phyloP scores from a whole-genome alignment of 2,113 vertebrate genomes.

The Xenopus borealis region DNA sequence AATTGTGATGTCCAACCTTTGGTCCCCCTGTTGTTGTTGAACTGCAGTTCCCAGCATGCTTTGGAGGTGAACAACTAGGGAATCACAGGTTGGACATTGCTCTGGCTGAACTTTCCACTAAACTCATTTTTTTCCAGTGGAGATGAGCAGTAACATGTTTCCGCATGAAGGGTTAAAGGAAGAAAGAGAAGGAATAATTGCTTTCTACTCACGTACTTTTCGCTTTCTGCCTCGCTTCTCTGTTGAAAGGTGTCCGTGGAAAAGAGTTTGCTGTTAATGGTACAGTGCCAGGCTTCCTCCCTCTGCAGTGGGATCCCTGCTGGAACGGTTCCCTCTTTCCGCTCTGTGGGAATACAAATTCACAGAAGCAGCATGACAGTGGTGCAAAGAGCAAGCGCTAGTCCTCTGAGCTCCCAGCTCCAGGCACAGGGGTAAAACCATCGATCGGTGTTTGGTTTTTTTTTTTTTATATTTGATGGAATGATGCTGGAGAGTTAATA shows the following conservation, averaged over 20 bases:
- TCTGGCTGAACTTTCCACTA: no score
- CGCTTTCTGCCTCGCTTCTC: constrained; percentile 77
- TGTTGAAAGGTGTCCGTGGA: constrained; percentile 66
- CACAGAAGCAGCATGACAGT: constrained; percentile 7
- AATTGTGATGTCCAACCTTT: no score
- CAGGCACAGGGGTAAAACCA: constrained; percentile 7
- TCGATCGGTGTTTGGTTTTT: background rate
- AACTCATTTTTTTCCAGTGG: no score
- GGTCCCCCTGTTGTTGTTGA: no score
- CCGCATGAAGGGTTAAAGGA: no score
- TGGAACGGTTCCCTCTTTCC: constrained; percentile 55
- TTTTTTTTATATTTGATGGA: background rate
- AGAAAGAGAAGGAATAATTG: background rate
- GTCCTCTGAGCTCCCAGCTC: background rate
- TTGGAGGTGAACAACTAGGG: no score
- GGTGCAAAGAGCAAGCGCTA: background rate
- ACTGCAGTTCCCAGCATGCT: no score
- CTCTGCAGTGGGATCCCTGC: constrained; percentile 47
- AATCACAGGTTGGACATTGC: no score
- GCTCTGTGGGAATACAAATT: constrained; percentile 56
- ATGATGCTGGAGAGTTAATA: background rate
- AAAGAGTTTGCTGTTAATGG: constrained; percentile 66
- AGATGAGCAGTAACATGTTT: no score
- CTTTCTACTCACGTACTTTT: constrained; percentile 72
- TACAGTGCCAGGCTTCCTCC: constrained; percentile 61